A percentile compares a stretch with the other conserved stretches of the same genome.
phyloP scores from a whole-genome alignment of 2,888 invertebrate genomes.

The Eulithis prunata region DNA sequence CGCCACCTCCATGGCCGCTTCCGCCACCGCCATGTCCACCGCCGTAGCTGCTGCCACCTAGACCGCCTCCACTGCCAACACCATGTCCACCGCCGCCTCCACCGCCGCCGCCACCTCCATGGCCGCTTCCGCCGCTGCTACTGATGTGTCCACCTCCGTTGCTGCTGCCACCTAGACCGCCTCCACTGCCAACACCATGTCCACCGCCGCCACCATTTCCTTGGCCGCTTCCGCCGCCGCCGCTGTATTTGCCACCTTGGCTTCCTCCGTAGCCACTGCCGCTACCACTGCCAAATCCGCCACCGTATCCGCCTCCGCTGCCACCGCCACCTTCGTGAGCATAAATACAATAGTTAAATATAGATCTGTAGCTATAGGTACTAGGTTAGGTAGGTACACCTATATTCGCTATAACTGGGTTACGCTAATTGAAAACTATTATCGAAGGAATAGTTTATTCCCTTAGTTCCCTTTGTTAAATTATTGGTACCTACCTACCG shows the following conservation, averaged over 20 bases:
- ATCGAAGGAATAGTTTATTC: no score
- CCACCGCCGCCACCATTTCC: neutral
- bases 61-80: no score
- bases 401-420: no score
- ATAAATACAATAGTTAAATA: no score
- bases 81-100: constrained; percentile 5
- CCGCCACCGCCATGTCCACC: constrained; percentile 39
- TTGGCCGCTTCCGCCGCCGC: neutral
- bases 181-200: neutral
- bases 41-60: constrained; percentile 49
- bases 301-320: neutral
- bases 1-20: constrained; percentile 19
- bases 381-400: no score
- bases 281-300: neutral
- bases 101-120: neutral
- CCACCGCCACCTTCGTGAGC: neutral
- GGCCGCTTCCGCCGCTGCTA: constrained; percentile 37
- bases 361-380: neutral
- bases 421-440: no score
- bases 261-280: constrained; percentile 4
- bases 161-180: neutral
- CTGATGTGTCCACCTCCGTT: constrained; percentile 47
- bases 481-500: no score
- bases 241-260: constrained; percentile 31
- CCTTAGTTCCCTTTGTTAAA: no score